Conservation (phyloP, 2,113 vertebrate species). For the Syngnathus floridae region DNA sequence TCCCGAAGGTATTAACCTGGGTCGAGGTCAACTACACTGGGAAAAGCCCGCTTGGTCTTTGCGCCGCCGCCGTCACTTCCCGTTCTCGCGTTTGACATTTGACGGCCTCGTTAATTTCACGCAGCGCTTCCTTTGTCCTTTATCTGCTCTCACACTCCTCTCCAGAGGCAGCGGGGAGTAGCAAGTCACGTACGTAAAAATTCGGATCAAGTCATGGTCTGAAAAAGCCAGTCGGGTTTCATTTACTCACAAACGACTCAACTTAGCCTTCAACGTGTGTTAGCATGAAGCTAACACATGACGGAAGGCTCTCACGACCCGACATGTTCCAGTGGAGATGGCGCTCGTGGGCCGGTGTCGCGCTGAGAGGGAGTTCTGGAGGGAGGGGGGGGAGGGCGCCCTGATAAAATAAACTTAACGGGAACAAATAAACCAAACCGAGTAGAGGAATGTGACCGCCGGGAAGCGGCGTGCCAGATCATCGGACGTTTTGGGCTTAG, state of each 20-base stretch:
- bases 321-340: background rate
- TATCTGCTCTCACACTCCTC: background rate
- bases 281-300: background rate
- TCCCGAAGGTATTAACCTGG: background rate
- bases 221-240: too few species aligned
- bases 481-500: background rate
- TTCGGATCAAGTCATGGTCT: too few species aligned
- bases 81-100: background rate
- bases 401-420: constrained; percentile 55
- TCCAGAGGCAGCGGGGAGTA: background rate
- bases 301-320: background rate
- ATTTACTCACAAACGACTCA: too few species aligned
- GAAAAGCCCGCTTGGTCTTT: background rate
- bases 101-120: background rate
- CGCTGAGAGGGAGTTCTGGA: constrained; percentile 7
- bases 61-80: background rate
- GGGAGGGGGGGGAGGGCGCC: constrained; percentile 8
- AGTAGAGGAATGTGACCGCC: constrained; percentile 52
- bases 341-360: constrained; percentile 22
- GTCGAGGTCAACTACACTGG: background rate
- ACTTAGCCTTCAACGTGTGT: too few species aligned
- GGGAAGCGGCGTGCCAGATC: constrained; percentile 39
- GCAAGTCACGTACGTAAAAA: background rate
- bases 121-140: background rate
- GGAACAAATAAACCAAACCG: constrained; percentile 52